These are phyloP conservation scores for Gymnoscopelus microlampas DNA, from an alignment of 2,797 vertebrate genomes.

Conservation along the genomic window DNA sequence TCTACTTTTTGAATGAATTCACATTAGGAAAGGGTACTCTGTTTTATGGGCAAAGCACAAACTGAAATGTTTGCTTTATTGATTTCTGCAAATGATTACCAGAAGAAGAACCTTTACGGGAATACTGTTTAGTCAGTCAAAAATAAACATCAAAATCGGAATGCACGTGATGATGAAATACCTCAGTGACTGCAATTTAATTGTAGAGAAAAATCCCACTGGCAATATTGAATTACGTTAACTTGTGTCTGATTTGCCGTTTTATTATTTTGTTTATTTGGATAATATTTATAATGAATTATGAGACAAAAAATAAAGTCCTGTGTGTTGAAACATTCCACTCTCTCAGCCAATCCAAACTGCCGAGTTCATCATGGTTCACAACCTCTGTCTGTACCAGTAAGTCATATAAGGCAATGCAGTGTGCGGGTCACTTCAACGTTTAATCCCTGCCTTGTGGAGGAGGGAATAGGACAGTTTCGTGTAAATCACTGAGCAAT, in stretches of 20 bases:
- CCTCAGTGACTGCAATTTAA: not conserved
- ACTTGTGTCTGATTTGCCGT: not conserved
- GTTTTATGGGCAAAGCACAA: conserved; percentile 5
- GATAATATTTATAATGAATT: too few relatives aligned
- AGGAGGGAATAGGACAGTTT: conserved; percentile 44
- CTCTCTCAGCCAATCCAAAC: too few relatives aligned
- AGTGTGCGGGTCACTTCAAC: conserved; percentile 15
- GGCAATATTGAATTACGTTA: too few relatives aligned
- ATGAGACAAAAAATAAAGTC: too few relatives aligned
- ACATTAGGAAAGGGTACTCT: not conserved
- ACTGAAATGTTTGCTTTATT: conserved; percentile 53
- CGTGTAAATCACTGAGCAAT: conserved; percentile 56
- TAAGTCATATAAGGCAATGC: not conserved
- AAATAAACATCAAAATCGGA: conserved; percentile 25
- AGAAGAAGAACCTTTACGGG: conserved; percentile 31
- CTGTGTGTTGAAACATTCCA: too few relatives aligned
- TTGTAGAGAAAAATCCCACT: not conserved
- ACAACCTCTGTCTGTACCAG: not conserved
- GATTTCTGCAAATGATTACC: conserved; percentile 64
- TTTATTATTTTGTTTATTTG: not conserved
- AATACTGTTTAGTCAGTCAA: conserved; percentile 28
- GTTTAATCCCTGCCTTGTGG: conserved; percentile 4
- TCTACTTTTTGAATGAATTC: not conserved
- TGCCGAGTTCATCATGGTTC: not conserved
- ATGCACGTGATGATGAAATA: not conserved